Evolutionary conservation across 2,888 invertebrate species (phyloP).

Genomic region (Meiosimyza decipiens): DNA sequence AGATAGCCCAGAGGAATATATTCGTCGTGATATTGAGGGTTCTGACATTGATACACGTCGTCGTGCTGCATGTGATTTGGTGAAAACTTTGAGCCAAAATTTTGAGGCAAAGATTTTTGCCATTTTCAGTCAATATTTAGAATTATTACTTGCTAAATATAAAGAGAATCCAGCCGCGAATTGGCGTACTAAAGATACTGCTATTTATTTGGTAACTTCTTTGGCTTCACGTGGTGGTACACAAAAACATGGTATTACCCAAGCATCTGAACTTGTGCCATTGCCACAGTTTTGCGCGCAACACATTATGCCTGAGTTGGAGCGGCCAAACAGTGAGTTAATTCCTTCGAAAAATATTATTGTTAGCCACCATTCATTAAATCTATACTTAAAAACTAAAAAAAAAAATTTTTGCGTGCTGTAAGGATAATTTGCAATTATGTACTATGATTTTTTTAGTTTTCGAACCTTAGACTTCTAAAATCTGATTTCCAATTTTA

Average conservation of each 20-base stretch:
- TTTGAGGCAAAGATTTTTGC: slow-evolving; percentile 89
- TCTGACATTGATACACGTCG: slow-evolving; percentile 97
- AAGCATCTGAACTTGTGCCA: slow-evolving; percentile 89
- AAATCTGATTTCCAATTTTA: not conserved
- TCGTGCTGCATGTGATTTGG: slow-evolving; percentile 96
- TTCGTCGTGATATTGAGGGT: slow-evolving; percentile 95
- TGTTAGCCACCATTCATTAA: no score
- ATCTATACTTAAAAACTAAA: not conserved
- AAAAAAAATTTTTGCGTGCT: not conserved
- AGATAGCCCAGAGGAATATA: slow-evolving; percentile 98
- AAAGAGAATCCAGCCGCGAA: slow-evolving; percentile 77
- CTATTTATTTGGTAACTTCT: slow-evolving; percentile 95
- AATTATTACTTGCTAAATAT: slow-evolving; percentile 75
- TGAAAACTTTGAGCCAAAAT: slow-evolving; percentile 87
- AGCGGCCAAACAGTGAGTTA: slow-evolving; percentile 74
- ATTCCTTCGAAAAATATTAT: not conserved
- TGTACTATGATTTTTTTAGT: no score
- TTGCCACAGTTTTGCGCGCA: slow-evolving; percentile 88
- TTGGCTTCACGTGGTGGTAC: slow-evolving; percentile 91
- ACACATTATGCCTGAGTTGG: slow-evolving; percentile 88
- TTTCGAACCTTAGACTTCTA: no score
- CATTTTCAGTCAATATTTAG: slow-evolving; percentile 87
- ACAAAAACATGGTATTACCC: slow-evolving; percentile 90
- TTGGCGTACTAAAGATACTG: slow-evolving; percentile 97
- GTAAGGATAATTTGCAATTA: no score